Base-by-base conservation (phyloP, 2,888 invertebrate genomes). In the Balanococcus diminutus region DNA sequence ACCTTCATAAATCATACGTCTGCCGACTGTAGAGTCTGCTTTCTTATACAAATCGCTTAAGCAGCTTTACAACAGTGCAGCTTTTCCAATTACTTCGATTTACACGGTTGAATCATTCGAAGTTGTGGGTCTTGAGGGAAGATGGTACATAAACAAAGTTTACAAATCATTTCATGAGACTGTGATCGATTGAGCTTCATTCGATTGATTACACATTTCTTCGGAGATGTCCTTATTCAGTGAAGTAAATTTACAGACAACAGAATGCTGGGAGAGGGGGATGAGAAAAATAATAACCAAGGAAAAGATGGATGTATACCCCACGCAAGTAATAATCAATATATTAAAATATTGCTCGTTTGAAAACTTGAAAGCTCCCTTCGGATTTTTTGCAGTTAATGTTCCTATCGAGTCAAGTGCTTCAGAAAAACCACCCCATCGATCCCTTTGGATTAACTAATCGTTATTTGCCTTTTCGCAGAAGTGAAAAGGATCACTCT, bases 1-100 rank as follows among this genome's bases (percentile, higher is more conserved):
- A 32, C 19, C 19, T 19, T 79, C 32, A 31, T 79, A 79, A 79
- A 79, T 79, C 75, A 79, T 79, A 31, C 19, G n/a, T 19, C 19
- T 31, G 28, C 31, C 16, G 8, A 14, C 2, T 16, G 72, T 6
- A 11, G 31, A 31, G 31, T 72, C 72, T 72, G 6, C 72, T 72
- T 56, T 56, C 56, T 56, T 22, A 22, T 22, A 56, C 56, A 56
- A 56, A 56, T 56, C 28, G 67, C 14, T 67, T 28, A 67, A 28
- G 19, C 14, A 8, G 67, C 67, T 28, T 28, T 14, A 19, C 25
- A 72, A 32, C n/a, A n/a, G 19, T 11, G 11, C 4, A 19, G 19
- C 14, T 3, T 32, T 79, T 79, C 22, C 19, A 36, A 79, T 79
- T 79, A 36, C 75, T 79, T 79, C 36, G 32, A 79, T 79, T 79